phyloP scores from a whole-genome alignment of 2,113 vertebrate genomes.

The Motacilla alba region DNA sequence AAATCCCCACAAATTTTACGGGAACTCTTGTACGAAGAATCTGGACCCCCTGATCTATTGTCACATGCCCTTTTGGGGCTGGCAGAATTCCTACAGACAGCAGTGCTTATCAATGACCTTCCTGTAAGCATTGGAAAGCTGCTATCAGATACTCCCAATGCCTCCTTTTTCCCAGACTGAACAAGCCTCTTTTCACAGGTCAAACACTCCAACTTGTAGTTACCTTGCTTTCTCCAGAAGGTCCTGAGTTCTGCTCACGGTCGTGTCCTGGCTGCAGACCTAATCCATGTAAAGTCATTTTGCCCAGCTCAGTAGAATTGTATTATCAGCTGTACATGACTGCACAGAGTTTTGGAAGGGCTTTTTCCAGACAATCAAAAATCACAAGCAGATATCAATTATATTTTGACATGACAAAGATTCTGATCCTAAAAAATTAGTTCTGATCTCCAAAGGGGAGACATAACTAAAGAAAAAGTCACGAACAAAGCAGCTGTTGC shows the following conservation, averaged over 20 bases:
- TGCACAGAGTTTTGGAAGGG: accelerated
- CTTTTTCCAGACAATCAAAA: neutral
- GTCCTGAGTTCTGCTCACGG: neutral
- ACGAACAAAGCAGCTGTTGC: neutral
- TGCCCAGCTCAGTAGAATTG: neutral
- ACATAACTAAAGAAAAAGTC: neutral
- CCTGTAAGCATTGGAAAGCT: neutral
- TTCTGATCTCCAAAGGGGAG: neutral
- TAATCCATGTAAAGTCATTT: neutral
- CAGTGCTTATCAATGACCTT: neutral
- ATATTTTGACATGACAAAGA: neutral
- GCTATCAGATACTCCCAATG: neutral
- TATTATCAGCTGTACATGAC: neutral
- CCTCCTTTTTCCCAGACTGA: neutral
- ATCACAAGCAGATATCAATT: neutral
- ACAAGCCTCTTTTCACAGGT: neutral
- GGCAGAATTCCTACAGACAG: neutral
- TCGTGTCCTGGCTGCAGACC: neutral
- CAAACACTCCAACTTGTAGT: neutral
- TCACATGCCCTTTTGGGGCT: neutral
- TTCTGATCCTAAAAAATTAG: neutral
- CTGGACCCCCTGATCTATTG: neutral
- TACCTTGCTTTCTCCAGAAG: neutral
- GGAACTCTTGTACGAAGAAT: neutral
- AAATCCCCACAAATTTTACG: neutral